phyloP scores from a whole-genome alignment of 1,140 invertebrate species.

The Ooceraea biroi region DNA sequence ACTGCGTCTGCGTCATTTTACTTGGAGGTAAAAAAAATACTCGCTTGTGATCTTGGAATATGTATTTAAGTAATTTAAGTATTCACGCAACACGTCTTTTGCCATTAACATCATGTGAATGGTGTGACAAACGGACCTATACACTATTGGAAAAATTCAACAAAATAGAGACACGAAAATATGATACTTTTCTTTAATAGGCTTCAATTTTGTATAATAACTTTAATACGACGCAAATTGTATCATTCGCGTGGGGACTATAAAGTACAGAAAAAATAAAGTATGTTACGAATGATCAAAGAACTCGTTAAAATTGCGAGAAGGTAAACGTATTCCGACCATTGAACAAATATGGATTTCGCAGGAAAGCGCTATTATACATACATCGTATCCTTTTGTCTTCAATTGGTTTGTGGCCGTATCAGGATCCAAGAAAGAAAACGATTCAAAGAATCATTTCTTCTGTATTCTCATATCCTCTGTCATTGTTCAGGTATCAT shows the following conservation, averaged over 20 bases:
- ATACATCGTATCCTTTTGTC: conserved; percentile 39
- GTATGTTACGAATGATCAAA: neutral
- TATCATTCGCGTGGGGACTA: neutral
- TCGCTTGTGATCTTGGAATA: neutral
- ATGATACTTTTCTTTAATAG: neutral
- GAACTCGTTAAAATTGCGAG: neutral
- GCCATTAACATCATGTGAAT: no score
- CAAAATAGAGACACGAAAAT: neutral
- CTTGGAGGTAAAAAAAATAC: neutral
- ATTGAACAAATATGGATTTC: conserved; percentile 21
- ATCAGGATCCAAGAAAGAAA: conserved; percentile 17
- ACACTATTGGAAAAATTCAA: neutral
- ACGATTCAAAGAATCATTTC: conserved; percentile 30
- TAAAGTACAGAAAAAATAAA: conserved; percentile 4
- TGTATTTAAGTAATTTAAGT: conserved; percentile 24
- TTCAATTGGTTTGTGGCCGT: conserved; percentile 32
- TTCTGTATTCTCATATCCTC: conserved; percentile 7
- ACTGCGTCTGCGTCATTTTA: conserved; percentile 10
- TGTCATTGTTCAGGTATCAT: conserved; percentile 29
- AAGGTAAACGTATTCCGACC: neutral
- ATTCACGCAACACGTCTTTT: neutral
- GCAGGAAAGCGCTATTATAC: conserved; percentile 11
- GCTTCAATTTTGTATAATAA: conserved; percentile 18
- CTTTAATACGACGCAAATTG: conserved; percentile 13
- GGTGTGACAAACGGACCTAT: neutral